These are phyloP conservation scores for Umimayanthus chanpuru DNA, from an alignment of 92 coral and sea anemone species.

Conservation along the genomic window DNA sequence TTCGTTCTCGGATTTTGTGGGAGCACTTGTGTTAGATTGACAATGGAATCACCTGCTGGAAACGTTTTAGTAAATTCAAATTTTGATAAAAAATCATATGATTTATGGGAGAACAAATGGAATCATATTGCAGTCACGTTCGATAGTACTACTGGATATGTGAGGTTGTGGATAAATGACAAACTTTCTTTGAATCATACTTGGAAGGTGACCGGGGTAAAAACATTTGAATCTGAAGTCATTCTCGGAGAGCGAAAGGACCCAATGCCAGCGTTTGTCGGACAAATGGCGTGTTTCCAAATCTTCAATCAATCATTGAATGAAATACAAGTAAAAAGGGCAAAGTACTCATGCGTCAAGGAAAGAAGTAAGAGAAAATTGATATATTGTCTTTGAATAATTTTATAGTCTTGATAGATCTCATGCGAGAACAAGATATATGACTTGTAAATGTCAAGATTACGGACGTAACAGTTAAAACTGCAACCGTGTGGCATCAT, in stretches of 20 bases:
- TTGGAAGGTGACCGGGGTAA: not conserved
- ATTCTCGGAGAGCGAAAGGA: not conserved
- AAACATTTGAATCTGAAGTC: not conserved
- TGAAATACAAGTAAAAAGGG: not conserved
- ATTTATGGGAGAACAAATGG: conserved; percentile 1
- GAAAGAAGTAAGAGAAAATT: not conserved
- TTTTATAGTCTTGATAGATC: too few species aligned
- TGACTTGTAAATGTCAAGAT: too few species aligned
- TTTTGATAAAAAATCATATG: not conserved
- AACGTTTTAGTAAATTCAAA: too few species aligned
- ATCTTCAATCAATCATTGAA: not conserved
- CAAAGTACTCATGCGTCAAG: not conserved
- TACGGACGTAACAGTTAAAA: too few species aligned
- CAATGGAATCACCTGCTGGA: not conserved
- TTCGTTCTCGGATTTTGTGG: not conserved
- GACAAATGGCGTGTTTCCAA: conserved; percentile 13
- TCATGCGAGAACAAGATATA: too few species aligned
- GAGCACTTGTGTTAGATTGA: not conserved
- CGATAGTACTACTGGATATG: not conserved
- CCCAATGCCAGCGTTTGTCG: not conserved
- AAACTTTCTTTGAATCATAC: not conserved
- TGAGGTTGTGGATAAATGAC: conserved; percentile 3
- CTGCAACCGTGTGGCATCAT: too few species aligned
- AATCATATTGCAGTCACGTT: not conserved
- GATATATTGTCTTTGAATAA: too few species aligned